Conservation (phyloP, 2,113 vertebrate genomes). For the Neolamprologus sp. region DNA sequence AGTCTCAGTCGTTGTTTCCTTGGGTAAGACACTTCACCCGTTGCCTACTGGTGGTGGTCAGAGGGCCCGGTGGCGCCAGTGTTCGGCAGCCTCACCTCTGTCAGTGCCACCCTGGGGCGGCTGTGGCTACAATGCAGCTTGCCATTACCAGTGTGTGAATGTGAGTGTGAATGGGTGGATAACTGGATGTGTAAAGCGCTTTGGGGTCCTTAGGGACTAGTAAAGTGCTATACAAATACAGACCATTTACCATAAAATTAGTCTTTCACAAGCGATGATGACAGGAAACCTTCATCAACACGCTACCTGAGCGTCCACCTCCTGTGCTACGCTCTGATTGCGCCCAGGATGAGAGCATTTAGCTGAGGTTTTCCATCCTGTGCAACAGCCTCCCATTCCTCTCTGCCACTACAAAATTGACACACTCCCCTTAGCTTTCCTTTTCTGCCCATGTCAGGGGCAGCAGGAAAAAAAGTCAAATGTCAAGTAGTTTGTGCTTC, state of each 20-base stretch:
- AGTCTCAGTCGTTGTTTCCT: not conserved
- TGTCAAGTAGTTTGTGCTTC: conserved; percentile 38
- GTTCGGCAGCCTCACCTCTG: not conserved
- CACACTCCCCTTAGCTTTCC: not conserved
- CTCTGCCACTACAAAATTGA: not conserved
- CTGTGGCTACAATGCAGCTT: not conserved
- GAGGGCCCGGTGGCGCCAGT: not conserved
- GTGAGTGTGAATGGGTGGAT: not conserved
- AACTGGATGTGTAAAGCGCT: not conserved
- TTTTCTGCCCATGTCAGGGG: not conserved
- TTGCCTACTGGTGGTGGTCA: not conserved
- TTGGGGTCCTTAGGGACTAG: not conserved
- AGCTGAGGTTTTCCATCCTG: not conserved
- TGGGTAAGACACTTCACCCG: not conserved
- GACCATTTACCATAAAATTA: not conserved
- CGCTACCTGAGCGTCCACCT: not conserved
- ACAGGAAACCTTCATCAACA: not conserved
- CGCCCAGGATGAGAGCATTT: not conserved
- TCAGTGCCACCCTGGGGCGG: too few relatives aligned
- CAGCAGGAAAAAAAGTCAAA: conserved; percentile 4
- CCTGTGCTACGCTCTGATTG: not conserved
- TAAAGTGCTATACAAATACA: not conserved
- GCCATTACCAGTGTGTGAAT: not conserved
- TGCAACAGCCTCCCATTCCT: not conserved
- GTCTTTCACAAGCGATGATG: not conserved